Evolutionary conservation across 2,888 invertebrate species (phyloP), one percentile per base, ranked within the genome.

Genomic region (Bellardia pandia): DNA sequence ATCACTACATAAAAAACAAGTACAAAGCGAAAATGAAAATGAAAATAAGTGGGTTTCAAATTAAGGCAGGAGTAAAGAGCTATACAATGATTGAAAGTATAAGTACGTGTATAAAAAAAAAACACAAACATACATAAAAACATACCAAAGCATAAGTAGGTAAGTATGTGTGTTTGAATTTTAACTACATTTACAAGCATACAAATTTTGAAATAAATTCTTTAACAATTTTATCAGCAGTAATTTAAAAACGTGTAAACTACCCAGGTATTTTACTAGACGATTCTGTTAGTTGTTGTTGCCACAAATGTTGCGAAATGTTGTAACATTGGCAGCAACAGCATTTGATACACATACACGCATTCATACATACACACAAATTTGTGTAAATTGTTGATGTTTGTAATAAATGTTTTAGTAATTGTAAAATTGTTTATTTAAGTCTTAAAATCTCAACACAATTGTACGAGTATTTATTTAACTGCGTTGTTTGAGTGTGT

Each of bases 371-470:
- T 23, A 23, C 23, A 23, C 23, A 23, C 23, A 23, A 23, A 23
- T 23, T 9, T 68, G 37, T 5, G 37, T 37, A 37, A 14, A 40
- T 53, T 37, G 30, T n/a, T 33, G 11, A 14, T 30, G 60, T 62
- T 62, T n/a, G 40, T 53, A 30, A 62, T 51, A 79, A 60, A 69
- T 69, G 45, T 80, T 64, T 51, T 45, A 66, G 72, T 33, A 66
- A 45, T 62, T 30, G 40, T 66, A 77, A 77, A 66, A 66, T 66
- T 77, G 66, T 66, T 56, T 51, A 76, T 66, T 76, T 76, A 51
- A 51, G 64, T 64, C 64, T 64, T 76, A 51, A 76, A 64, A 64
- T 76, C 76, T 76, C 40, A 76, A 51, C 76, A 37, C 14, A 64
- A 64, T 37, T 40, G 62, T 77, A 37, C 7, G 2, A 37, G 37